Conservation (phyloP, 2,797 vertebrate genomes). For the Cryptoprocta ferox region DNA sequence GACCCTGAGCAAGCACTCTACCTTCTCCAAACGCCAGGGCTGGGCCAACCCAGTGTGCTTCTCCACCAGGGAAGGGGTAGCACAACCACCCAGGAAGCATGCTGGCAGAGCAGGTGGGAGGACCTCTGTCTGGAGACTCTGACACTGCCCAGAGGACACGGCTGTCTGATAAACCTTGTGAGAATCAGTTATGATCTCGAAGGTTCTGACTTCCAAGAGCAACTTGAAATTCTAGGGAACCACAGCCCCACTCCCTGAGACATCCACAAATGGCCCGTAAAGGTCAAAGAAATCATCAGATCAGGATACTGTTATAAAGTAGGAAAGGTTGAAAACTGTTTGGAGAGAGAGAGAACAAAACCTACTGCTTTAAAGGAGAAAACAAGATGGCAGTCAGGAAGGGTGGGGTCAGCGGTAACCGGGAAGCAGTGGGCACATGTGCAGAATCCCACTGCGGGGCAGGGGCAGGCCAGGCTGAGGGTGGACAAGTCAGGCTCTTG, state of each 20-base stretch:
- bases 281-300: not conserved
- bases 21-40: not conserved
- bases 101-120: not conserved
- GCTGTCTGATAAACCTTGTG: not conserved
- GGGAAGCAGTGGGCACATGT: not conserved
- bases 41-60: not conserved
- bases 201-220: not conserved
- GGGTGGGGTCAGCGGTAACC: not conserved
- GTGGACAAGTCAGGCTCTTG: not conserved
- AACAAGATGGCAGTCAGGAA: not conserved
- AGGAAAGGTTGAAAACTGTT: conserved; percentile 34
- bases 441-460: not conserved
- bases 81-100: not conserved
- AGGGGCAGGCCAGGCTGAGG: not conserved
- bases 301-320: not conserved
- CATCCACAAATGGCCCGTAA: not conserved
- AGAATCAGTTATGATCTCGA: not conserved
- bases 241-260: conserved; percentile 37
- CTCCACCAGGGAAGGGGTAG: not conserved
- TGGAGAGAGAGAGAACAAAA: not conserved
- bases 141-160: not conserved
- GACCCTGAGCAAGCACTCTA: not conserved
- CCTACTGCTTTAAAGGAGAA: not conserved
- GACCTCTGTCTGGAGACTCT: not conserved
- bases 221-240: not conserved